These are phyloP conservation scores for Takifugu bimaculatus DNA, from an alignment of 2,113 vertebrate genomes.

Conservation along the genomic window DNA sequence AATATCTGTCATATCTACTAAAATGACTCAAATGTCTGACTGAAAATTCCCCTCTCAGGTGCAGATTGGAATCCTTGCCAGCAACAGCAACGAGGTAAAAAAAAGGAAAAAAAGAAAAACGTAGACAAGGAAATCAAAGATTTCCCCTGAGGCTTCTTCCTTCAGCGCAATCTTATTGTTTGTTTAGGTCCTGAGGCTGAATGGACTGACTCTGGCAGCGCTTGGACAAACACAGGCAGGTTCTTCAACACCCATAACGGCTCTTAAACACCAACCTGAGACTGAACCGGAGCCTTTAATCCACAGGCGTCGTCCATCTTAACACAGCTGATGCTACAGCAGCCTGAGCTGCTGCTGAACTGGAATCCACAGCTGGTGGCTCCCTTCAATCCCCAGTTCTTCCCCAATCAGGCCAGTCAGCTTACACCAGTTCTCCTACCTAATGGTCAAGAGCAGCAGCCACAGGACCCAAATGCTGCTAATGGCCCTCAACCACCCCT, in stretches of 20 bases:
- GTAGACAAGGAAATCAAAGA: background rate
- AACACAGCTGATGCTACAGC: conserved; percentile 67
- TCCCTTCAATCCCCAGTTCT: conserved; percentile 61
- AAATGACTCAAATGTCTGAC: background rate
- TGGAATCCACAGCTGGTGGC: conserved; percentile 64
- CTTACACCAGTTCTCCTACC: conserved; percentile 51
- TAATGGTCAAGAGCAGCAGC: conserved; percentile 67
- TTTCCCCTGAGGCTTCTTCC: too few species aligned
- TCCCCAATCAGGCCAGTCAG: conserved; percentile 68
- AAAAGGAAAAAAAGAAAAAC: background rate
- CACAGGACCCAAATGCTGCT: conserved; percentile 57
- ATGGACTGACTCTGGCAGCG: conserved; percentile 65
- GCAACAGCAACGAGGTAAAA: conserved; percentile 78
- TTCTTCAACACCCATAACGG: background rate
- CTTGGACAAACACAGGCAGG: conserved; percentile 65
- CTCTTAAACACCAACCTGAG: background rate
- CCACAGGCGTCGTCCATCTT: conserved; percentile 59
- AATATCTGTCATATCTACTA: too few species aligned
- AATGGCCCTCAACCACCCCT: conserved; percentile 52
- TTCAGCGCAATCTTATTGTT: background rate
- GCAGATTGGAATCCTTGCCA: conserved; percentile 73
- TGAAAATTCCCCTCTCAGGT: conserved; percentile 43
- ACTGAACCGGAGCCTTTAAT: background rate
- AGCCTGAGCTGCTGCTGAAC: conserved; percentile 69
- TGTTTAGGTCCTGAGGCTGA: conserved; percentile 66